Evolutionary conservation across 1,140 invertebrate genomes (phyloP).

Genomic region (Triops longicaudatus): DNA sequence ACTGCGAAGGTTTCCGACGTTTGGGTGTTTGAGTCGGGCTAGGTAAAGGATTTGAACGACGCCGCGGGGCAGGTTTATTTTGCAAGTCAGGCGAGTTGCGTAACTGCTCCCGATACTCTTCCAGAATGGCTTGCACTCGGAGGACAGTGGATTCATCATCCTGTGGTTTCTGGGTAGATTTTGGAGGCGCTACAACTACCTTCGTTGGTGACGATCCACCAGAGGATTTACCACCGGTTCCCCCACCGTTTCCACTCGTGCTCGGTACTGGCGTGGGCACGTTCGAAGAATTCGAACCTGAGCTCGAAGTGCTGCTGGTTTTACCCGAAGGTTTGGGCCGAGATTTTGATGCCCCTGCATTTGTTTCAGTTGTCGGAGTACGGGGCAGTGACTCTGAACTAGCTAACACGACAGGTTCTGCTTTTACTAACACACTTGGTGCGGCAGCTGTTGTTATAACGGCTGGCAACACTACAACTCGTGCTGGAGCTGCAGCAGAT

Average conservation of each 20-base stretch:
- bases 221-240: background rate
- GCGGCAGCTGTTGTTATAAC: conserved; percentile 28
- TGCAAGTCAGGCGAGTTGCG: conserved; percentile 67
- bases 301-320: conserved; percentile 44
- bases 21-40: conserved; percentile 60
- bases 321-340: conserved; percentile 47
- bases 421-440: conserved; percentile 21
- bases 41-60: conserved; percentile 61
- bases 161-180: conserved; percentile 62
- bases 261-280: conserved; percentile 16
- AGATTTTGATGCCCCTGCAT: conserved; percentile 38
- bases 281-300: conserved; percentile 40
- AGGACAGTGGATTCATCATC: conserved; percentile 73
- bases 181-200: conserved; percentile 45
- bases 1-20: conserved; percentile 57
- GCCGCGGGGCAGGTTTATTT: conserved; percentile 66
- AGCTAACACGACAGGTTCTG: conserved; percentile 51
- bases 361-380: conserved; percentile 34
- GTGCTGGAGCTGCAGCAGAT: conserved; percentile 30
- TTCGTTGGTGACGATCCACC: conserved; percentile 16
- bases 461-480: conserved; percentile 32
- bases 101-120: conserved; percentile 68
- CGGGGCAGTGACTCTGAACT: conserved; percentile 48
- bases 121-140: conserved; percentile 67
- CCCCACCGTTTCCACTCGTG: conserved; percentile 38